phyloP scores from a whole-genome alignment of 2,888 invertebrate genomes.

The Sinotaia quadrata region DNA sequence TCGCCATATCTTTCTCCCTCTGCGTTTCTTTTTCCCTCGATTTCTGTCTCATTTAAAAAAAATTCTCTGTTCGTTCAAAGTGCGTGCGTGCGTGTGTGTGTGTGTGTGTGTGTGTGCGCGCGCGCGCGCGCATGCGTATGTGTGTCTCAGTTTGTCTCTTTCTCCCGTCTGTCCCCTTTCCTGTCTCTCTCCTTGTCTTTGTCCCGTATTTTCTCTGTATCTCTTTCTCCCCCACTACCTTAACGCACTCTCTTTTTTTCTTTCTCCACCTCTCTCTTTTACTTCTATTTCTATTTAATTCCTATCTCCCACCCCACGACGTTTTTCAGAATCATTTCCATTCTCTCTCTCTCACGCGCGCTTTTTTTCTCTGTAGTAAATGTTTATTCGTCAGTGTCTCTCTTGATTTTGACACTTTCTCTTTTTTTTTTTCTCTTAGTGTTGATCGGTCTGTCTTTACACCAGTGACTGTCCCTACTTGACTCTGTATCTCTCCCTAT shows the following conservation, averaged over 20 bases:
- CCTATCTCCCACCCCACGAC: too few relatives aligned
- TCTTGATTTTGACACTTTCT: neutral
- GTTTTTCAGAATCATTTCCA: neutral
- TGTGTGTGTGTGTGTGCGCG: slow-evolving; percentile 3
- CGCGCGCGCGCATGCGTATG: neutral
- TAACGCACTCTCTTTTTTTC: too few relatives aligned
- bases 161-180: too few relatives aligned
- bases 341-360: neutral
- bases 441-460: neutral
- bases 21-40: too few relatives aligned
- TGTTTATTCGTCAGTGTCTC: neutral
- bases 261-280: too few relatives aligned
- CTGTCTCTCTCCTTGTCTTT: too few relatives aligned
- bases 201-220: too few relatives aligned
- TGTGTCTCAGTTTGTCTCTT: neutral
- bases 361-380: slow-evolving; percentile 7
- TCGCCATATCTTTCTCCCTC: too few relatives aligned
- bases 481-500: neutral
- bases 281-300: too few relatives aligned
- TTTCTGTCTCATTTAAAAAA: too few relatives aligned
- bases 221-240: too few relatives aligned
- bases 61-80: too few relatives aligned
- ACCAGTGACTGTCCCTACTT: neutral
- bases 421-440: slow-evolving; percentile 2
- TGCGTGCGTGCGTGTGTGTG: slow-evolving; percentile 14